These are phyloP conservation scores for Embidobia sp. DNA, from an alignment of 2,888 invertebrate genomes.

Conservation along the genomic window DNA sequence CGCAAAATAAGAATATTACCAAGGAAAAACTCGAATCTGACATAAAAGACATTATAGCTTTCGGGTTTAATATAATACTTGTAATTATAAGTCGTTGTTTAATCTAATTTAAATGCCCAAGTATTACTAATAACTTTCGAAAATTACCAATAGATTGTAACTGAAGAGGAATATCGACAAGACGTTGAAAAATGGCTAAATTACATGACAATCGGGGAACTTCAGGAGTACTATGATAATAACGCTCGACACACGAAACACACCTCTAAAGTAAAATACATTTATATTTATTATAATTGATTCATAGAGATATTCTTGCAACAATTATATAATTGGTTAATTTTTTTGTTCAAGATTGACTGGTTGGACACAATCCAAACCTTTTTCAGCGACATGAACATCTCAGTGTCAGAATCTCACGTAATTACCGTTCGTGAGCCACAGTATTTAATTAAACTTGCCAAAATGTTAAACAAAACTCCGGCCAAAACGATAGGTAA, in stretches of 20 bases:
- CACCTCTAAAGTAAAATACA: slow-evolving; percentile 10
- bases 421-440: slow-evolving; percentile 40
- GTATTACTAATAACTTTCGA: no score
- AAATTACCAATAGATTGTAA: neutral
- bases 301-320: no score
- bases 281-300: neutral
- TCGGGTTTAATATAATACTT: neutral
- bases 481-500: slow-evolving; percentile 40
- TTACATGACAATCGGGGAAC: slow-evolving; percentile 43
- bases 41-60: neutral
- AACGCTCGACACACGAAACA: neutral
- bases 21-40: neutral
- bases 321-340: no score
- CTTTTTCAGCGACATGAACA: slow-evolving; percentile 16
- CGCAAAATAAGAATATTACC: neutral
- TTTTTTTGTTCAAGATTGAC: slow-evolving; percentile 47
- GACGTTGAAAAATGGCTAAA: slow-evolving; percentile 13
- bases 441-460: slow-evolving; percentile 40
- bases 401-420: slow-evolving; percentile 29
- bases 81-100: no score
- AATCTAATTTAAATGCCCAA: no score
- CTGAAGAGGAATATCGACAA: slow-evolving; percentile 3
- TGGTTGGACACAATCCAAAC: slow-evolving; percentile 48
- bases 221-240: slow-evolving; percentile 41
- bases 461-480: slow-evolving; percentile 44